phyloP scores from a whole-genome alignment of 2,888 invertebrate species.

The Heliconius hortense region DNA sequence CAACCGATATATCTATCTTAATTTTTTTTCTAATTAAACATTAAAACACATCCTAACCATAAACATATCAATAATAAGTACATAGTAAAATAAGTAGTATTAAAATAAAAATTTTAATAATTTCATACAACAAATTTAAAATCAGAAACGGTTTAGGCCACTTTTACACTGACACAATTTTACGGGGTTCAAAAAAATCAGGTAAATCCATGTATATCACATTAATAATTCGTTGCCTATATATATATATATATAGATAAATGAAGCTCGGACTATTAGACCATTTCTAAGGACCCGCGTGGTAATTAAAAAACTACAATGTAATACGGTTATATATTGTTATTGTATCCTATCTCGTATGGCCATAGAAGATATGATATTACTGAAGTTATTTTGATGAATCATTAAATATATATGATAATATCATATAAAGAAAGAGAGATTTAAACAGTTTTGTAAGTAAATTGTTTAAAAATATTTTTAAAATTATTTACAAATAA shows the following conservation, averaged over 20 bases:
- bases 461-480: neutral
- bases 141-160: neutral
- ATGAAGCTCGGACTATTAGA: constrained; percentile 43
- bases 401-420: neutral
- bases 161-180: neutral
- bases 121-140: neutral
- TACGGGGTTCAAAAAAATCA: constrained; percentile 35
- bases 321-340: neutral
- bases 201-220: constrained; percentile 47
- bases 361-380: neutral
- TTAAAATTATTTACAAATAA: neutral
- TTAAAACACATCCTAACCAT: neutral
- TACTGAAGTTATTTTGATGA: constrained; percentile 13
- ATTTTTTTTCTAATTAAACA: neutral
- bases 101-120: neutral
- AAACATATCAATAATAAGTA: neutral
- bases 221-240: constrained; percentile 50
- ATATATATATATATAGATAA: constrained; percentile 30
- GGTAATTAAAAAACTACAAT: neutral
- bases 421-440: neutral
- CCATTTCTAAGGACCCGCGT: constrained; percentile 5
- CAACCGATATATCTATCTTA: neutral
- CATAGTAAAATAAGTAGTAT: neutral
- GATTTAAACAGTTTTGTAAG: neutral
- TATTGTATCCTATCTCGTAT: neutral